Evolutionary conservation across 2,888 invertebrate species (phyloP).

Genomic region (Idaea dimidiata): DNA sequence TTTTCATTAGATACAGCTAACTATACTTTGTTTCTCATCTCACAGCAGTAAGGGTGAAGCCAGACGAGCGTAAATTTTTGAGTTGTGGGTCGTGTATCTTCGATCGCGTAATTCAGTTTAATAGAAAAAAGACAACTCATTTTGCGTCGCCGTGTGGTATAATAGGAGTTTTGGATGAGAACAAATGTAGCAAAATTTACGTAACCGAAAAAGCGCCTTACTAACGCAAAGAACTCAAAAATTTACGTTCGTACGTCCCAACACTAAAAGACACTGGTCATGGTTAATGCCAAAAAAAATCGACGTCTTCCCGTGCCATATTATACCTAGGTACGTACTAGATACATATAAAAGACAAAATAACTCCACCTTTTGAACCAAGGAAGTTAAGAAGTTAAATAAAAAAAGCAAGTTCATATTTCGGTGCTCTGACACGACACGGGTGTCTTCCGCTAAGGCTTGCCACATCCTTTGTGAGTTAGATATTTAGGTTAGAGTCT

Average conservation of each 20-base stretch:
- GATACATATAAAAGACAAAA: background rate
- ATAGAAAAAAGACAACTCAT: no score
- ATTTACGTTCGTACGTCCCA: no score
- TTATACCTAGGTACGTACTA: background rate
- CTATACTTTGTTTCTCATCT: background rate
- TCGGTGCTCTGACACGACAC: conserved; percentile 18
- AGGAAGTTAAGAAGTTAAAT: background rate
- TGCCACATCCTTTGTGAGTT: conserved; percentile 52
- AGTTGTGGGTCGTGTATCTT: no score
- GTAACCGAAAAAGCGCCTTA: no score
- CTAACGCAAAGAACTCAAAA: no score
- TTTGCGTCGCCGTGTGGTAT: no score
- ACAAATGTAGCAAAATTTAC: no score
- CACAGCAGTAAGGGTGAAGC: no score
- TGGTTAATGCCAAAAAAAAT: no score
- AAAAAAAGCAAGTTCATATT: conserved; percentile 17
- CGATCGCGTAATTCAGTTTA: background rate
- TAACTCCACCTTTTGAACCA: conserved; percentile 5
- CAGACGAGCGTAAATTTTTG: no score
- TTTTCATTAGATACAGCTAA: background rate
- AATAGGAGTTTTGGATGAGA: no score
- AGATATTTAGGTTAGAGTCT: conserved; percentile 41
- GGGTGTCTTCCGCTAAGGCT: conserved; percentile 39
- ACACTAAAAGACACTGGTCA: no score
- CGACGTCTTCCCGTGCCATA: background rate